Evolutionary conservation across 2,113 vertebrate species (phyloP).

Genomic region (Muntiacus reevesi): DNA sequence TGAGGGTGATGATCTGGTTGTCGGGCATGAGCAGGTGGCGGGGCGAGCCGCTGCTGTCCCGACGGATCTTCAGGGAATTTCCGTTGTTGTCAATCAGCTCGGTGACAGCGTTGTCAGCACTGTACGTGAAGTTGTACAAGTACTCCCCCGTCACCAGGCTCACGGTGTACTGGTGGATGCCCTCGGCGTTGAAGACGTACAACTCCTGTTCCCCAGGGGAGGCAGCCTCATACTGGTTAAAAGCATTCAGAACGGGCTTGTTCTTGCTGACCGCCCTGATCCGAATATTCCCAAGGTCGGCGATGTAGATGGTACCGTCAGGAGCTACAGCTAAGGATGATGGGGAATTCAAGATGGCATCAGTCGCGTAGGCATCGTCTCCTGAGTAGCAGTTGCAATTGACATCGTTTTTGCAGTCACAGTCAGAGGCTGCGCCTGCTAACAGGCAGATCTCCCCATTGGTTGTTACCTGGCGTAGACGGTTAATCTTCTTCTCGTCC

Average conservation of each 20-base stretch:
- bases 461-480: slow-evolving; percentile 94
- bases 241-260: slow-evolving; percentile 86
- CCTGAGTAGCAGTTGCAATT: slow-evolving; percentile 99
- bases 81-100: slow-evolving; percentile 93
- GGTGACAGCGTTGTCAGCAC: slow-evolving; percentile 88
- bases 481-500: slow-evolving; percentile 99
- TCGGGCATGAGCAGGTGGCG: slow-evolving; percentile 94
- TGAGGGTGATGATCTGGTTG: slow-evolving; percentile 95
- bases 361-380: slow-evolving; percentile 96
- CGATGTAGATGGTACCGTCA: slow-evolving; percentile 95
- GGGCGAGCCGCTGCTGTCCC: slow-evolving; percentile 89
- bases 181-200: slow-evolving; percentile 95
- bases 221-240: slow-evolving; percentile 94
- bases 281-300: slow-evolving; percentile 97
- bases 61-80: slow-evolving; percentile 92
- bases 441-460: slow-evolving; percentile 98
- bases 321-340: slow-evolving; percentile 96
- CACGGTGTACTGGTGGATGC: slow-evolving; percentile 95
- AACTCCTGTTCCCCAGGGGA: slow-evolving; percentile 96
- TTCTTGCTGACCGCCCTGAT: slow-evolving; percentile 95
- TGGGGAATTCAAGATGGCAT: slow-evolving; percentile 95
- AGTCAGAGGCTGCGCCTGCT: slow-evolving; percentile 95
- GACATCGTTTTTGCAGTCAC: slow-evolving; percentile 99
- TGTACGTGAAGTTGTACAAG: slow-evolving; percentile 96
- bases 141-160: slow-evolving; percentile 96